Base-by-base conservation (phyloP, 1,140 invertebrate genomes). In the Bradysia coprophila region DNA sequence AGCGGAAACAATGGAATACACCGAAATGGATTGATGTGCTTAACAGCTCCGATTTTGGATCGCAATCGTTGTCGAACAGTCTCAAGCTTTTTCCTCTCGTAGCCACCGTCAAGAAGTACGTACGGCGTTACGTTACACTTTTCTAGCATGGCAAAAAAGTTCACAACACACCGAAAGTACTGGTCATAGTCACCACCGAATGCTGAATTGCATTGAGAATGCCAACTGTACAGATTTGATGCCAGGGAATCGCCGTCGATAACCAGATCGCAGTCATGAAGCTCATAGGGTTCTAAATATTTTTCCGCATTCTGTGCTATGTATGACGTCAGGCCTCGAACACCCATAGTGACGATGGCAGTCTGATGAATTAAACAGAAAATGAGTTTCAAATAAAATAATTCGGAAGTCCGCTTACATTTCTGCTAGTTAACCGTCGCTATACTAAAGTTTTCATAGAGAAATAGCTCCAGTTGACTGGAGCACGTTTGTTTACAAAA, bases 101-200 rank as follows among this genome's bases (percentile, higher is more conserved):
- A 72, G 46, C 81, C 77, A 2, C 90, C 90, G 65, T 93, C 89
- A 50, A 91, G 75, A 5, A 93, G 52, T 16, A 93, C 73, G 48
- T 81, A 71, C 0, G 85, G 70, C n/a, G 54, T 71, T 11, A 94
- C 64, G 38, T 78, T 75, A 51, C 87, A 91, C 53, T 72, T 69
- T 37, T 60, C 54, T 3, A 92, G 61, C 10, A 73, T 58, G 9
- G 73, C 62, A 50, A 92, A 88, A 51, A 89, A 90, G 13, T 71
- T 64, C 33, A 61, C 57, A 6, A 82, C 65, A 19, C 61, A 61
- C 15, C 66, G 51, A 3, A 69, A 72, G 59, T 73, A 87, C 49
- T 73, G 73, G 49, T 90, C 80, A 53, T 91, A 92, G 58, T 92
- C 85, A 1, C 89, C 89, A 15, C 85, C 85, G 61, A 87, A 92